Evolutionary conservation across 2,113 vertebrate genomes (phyloP).

Genomic region (Columba livia): DNA sequence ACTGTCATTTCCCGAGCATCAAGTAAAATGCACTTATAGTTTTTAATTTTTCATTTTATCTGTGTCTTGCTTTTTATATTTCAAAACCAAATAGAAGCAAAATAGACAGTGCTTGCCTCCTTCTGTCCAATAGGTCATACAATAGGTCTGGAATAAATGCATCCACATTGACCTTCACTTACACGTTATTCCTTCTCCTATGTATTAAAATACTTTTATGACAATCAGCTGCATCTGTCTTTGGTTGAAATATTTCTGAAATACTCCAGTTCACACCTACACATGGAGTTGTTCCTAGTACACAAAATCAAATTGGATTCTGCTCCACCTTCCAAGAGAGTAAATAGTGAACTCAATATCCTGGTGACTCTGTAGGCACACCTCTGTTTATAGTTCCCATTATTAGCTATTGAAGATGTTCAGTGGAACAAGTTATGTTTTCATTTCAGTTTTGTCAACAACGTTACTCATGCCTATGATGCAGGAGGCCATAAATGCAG

Average conservation of each 20-base stretch:
- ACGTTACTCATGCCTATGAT: not conserved
- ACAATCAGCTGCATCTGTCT: not conserved
- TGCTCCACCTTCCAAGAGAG: not conserved
- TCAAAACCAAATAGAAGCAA: not conserved
- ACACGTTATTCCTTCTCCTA: not conserved
- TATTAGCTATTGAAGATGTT: not conserved
- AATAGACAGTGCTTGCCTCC: not conserved
- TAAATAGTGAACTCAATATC: not conserved
- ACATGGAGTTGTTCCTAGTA: not conserved
- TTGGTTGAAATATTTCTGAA: not conserved
- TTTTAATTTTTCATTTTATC: conserved; percentile 3
- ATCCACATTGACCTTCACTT: not conserved
- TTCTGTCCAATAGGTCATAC: not conserved
- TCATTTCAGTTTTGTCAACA: not conserved
- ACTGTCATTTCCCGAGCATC: not conserved
- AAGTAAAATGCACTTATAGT: not conserved
- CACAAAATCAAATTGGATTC: not conserved
- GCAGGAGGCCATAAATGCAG: not conserved
- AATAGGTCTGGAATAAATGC: not conserved
- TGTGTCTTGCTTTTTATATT: not conserved
- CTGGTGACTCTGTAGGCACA: not conserved
- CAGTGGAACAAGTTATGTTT: not conserved
- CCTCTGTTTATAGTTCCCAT: not conserved
- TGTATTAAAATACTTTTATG: not conserved
- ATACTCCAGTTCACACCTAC: not conserved